Evolutionary conservation across 2,888 invertebrate species (phyloP).

Genomic region (Drosophila subsilvestris): DNA sequence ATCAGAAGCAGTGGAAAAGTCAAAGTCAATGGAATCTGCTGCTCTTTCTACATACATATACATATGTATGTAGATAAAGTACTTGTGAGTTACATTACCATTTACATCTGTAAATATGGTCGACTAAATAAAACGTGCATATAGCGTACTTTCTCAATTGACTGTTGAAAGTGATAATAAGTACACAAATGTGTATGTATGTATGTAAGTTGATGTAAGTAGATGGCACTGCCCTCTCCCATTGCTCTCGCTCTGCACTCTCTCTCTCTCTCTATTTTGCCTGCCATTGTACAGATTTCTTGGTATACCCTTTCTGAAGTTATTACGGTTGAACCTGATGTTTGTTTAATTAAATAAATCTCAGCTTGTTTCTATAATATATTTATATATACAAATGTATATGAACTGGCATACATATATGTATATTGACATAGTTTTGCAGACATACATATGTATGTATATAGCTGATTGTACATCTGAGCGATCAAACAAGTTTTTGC

Average conservation of each 20-base stretch:
- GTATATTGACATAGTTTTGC: too few relatives aligned
- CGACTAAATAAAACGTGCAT: not conserved
- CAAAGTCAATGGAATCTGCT: conserved; percentile 28
- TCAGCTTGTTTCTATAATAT: too few relatives aligned
- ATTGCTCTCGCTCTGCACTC: not conserved
- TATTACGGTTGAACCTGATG: not conserved
- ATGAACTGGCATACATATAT: too few relatives aligned
- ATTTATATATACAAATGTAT: too few relatives aligned
- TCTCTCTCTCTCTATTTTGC: not conserved
- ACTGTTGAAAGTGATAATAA: conserved; percentile 35
- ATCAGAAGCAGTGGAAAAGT: not conserved
- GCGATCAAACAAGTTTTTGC: not conserved
- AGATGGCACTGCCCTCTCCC: not conserved
- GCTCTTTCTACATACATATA: too few relatives aligned
- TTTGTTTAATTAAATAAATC: not conserved
- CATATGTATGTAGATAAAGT: too few relatives aligned
- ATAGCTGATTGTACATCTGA: too few relatives aligned
- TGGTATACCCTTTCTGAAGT: not conserved
- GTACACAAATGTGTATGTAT: not conserved
- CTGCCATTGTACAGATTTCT: conserved; percentile 1
- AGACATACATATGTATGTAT: too few relatives aligned
- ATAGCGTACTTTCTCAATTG: conserved; percentile 41
- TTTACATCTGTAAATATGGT: conserved; percentile 6
- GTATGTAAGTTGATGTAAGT: not conserved
- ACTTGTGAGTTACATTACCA: conserved; percentile 4